A percentile compares a stretch with the other conserved stretches of the same genome.
phyloP scores from a whole-genome alignment of 2,888 invertebrate genomes.

The Drosophila merina region DNA sequence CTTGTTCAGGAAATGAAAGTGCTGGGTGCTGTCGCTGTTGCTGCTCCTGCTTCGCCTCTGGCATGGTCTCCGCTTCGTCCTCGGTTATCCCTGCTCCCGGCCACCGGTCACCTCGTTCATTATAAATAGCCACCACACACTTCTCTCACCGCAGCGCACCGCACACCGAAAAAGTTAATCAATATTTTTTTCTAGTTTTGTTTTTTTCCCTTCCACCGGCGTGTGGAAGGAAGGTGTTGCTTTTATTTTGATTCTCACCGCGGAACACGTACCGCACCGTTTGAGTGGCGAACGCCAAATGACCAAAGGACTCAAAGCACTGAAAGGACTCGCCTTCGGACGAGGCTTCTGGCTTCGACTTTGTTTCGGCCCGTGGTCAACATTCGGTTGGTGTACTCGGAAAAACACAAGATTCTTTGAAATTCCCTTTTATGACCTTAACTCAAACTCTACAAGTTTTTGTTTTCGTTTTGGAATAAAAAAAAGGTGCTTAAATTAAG shows the following conservation, averaged over 20 bases:
- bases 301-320: slow-evolving; percentile 69
- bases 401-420: slow-evolving; percentile 3
- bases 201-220: slow-evolving; percentile 49
- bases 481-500: neutral
- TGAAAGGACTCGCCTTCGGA: slow-evolving; percentile 57
- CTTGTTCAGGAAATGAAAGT: slow-evolving; percentile 44
- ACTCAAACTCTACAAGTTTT: neutral
- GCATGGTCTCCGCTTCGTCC: slow-evolving; percentile 45
- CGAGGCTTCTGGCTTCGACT: slow-evolving; percentile 41
- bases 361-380: slow-evolving; percentile 47
- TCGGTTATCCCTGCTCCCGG: slow-evolving; percentile 37
- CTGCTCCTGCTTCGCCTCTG: slow-evolving; percentile 48
- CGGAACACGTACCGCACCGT: slow-evolving; percentile 67
- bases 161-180: slow-evolving; percentile 59
- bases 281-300: slow-evolving; percentile 80
- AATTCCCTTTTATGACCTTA: neutral
- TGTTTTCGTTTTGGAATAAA: neutral
- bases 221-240: slow-evolving; percentile 44
- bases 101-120: slow-evolving; percentile 41
- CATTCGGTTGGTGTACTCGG: slow-evolving; percentile 26
- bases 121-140: slow-evolving; percentile 53
- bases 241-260: slow-evolving; percentile 42
- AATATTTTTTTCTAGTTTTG: slow-evolving; percentile 59
- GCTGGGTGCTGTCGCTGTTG: slow-evolving; percentile 51
- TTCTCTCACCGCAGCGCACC: slow-evolving; percentile 25